phyloP scores from a whole-genome alignment of 1,140 invertebrate genomes.

The Armadillidium nasatum region DNA sequence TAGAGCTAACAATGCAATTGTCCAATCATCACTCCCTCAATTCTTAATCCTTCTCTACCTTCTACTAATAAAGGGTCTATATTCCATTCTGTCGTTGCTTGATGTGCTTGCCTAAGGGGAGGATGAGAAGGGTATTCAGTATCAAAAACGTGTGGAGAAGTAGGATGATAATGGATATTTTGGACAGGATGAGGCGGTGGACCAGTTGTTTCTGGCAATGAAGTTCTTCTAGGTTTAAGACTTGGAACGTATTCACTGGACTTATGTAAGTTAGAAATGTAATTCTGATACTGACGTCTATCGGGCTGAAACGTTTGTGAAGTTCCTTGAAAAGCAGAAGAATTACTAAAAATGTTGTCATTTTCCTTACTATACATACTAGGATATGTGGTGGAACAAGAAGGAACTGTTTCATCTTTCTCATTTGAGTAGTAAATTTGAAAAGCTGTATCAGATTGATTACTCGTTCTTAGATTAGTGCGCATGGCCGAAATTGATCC shows the following conservation, averaged over 20 bases:
- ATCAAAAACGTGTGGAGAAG: slow-evolving; percentile 28
- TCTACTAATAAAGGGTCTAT: not conserved
- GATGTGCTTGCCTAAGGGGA: not conserved
- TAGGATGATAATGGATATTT: slow-evolving; percentile 36
- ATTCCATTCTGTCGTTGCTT: not conserved
- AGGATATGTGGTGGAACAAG: not conserved
- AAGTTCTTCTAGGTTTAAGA: slow-evolving; percentile 30
- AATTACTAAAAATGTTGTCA: not conserved
- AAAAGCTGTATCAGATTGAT: slow-evolving; percentile 43
- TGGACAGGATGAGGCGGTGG: slow-evolving; percentile 28
- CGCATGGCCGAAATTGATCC: slow-evolving; percentile 44
- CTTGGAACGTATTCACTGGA: slow-evolving; percentile 8
- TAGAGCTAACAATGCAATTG: too few species aligned
- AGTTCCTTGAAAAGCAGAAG: not conserved
- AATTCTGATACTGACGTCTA: slow-evolving; percentile 31
- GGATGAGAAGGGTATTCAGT: not conserved
- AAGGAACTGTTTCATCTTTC: not conserved
- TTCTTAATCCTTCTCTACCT: not conserved
- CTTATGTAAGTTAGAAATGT: slow-evolving; percentile 25
- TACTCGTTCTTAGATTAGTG: slow-evolving; percentile 43
- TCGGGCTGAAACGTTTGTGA: not conserved
- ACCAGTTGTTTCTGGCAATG: slow-evolving; percentile 36
- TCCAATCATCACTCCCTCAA: too few species aligned
- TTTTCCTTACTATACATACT: not conserved
- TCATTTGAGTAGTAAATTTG: slow-evolving; percentile 41